phyloP scores from a whole-genome alignment of 2,888 invertebrate genomes.

The Philereme transversata region DNA sequence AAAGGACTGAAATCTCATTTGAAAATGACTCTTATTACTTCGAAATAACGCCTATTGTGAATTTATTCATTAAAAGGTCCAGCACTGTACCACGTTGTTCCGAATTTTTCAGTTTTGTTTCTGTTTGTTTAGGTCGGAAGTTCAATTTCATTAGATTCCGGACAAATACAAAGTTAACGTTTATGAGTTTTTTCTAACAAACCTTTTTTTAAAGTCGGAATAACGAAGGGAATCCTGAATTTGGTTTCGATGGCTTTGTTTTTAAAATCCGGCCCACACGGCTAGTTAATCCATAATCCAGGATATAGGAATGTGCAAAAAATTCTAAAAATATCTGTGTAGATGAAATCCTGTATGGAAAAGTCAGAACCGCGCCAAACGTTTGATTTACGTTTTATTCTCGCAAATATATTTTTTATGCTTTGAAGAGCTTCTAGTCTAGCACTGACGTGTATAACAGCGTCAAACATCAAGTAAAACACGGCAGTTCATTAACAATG shows the following conservation, averaged over 20 bases:
- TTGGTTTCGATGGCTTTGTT: conserved; percentile 12
- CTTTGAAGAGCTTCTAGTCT: too few relatives aligned
- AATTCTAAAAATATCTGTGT: not conserved
- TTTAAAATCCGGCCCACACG: conserved; percentile 12
- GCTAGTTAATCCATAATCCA: conserved; percentile 13
- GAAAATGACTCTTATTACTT: conserved; percentile 23
- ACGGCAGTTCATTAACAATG: conserved; percentile 27
- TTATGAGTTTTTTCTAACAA: conserved; percentile 12
- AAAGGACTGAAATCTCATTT: conserved; percentile 12
- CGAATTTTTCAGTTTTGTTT: conserved; percentile 48
- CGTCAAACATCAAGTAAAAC: conserved; percentile 8
- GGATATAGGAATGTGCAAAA: conserved; percentile 1
- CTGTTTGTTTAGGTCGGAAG: conserved; percentile 68
- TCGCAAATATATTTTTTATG: too few relatives aligned
- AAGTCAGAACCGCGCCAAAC: not conserved
- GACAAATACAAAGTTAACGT: conserved; percentile 20
- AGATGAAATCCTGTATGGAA: not conserved
- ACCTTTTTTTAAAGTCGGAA: conserved; percentile 13
- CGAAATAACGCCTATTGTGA: conserved; percentile 13
- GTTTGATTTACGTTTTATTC: too few relatives aligned
- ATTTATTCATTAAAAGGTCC: conserved; percentile 27
- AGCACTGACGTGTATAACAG: not conserved
- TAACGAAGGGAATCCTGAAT: conserved; percentile 17
- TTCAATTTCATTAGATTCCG: conserved; percentile 49
- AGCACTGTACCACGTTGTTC: conserved; percentile 38